These are phyloP conservation scores for Botia kubotai DNA, from an alignment of 2,797 vertebrate species.

Conservation along the genomic window DNA sequence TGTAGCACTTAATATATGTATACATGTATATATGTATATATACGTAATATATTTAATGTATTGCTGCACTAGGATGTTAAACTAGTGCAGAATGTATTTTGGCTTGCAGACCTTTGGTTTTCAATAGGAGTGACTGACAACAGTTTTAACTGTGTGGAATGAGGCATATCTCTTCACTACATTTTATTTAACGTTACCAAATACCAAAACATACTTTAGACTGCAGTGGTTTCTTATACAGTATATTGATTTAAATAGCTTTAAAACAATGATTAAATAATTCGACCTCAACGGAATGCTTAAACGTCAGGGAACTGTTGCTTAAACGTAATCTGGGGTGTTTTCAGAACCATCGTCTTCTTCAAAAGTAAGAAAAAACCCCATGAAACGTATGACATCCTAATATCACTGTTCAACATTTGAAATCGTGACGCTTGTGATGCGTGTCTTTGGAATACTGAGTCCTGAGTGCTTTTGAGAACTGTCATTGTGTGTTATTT, in stretches of 20 bases:
- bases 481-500: constrained; percentile 47
- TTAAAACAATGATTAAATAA: neutral
- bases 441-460: constrained; percentile 68
- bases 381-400: too few species aligned
- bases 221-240: neutral
- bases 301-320: constrained; percentile 47
- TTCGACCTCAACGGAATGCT: constrained; percentile 35
- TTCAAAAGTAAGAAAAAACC: too few species aligned
- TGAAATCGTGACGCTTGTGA: constrained; percentile 50
- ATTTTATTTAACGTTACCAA: neutral
- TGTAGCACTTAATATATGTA: too few species aligned
- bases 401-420: constrained; percentile 12
- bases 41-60: too few species aligned
- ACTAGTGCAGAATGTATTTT: too few species aligned
- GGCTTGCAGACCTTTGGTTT: too few species aligned
- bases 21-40: too few species aligned
- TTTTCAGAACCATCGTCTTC: too few species aligned
- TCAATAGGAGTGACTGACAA: too few species aligned
- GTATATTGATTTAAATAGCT: neutral
- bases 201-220: neutral
- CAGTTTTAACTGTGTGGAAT: neutral
- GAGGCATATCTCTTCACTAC: neutral
- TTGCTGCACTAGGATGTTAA: too few species aligned
- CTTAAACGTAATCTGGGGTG: constrained; percentile 47
- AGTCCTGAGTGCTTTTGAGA: constrained; percentile 71